A percentile compares a stretch with the other conserved stretches of the same genome.
These are phyloP conservation scores for Boulengeromyrus knoepffleri DNA, from an alignment of 2,113 vertebrate genomes.

Conservation along the genomic window DNA sequence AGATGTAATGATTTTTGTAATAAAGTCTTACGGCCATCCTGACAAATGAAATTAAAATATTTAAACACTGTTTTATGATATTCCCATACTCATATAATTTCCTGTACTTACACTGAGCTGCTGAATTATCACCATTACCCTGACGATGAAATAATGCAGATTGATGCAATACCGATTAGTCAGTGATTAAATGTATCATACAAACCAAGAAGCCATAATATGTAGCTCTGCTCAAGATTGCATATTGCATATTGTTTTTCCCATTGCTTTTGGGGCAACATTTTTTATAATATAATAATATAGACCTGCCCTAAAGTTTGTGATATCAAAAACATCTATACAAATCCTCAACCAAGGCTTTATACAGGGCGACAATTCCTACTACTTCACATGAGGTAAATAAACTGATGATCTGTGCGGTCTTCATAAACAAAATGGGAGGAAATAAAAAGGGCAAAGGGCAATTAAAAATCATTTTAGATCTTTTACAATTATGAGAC, in stretches of 20 bases:
- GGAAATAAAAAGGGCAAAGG: neutral
- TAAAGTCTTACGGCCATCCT: constrained; percentile 83
- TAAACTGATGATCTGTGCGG: constrained; percentile 69
- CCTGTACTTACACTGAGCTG: constrained; percentile 70
- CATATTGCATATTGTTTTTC: neutral
- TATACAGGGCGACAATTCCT: neutral
- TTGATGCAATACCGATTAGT: constrained; percentile 86
- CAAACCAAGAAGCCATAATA: constrained; percentile 35
- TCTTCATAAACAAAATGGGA: neutral
- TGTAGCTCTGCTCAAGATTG: neutral
- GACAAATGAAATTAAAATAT: constrained; percentile 99
- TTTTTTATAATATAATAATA: neutral
- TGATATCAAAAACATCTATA: neutral
- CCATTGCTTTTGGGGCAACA: neutral
- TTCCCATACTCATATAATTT: constrained; percentile 83
- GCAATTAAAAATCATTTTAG: neutral
- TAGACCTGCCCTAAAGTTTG: neutral
- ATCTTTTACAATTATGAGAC: neutral
- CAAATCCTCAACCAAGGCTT: neutral
- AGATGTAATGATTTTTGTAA: constrained; percentile 97
- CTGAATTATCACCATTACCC: constrained; percentile 61
- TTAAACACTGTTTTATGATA: constrained; percentile 99
- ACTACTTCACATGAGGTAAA: constrained; percentile 71
- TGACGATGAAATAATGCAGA: constrained; percentile 76
- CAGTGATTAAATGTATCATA: constrained; percentile 78